Percentiles rank a stretch among this genome's conserved stretches.
Evolutionary conservation across 1,140 invertebrate genomes (phyloP).

Genomic region (Oryctes rhinoceros): DNA sequence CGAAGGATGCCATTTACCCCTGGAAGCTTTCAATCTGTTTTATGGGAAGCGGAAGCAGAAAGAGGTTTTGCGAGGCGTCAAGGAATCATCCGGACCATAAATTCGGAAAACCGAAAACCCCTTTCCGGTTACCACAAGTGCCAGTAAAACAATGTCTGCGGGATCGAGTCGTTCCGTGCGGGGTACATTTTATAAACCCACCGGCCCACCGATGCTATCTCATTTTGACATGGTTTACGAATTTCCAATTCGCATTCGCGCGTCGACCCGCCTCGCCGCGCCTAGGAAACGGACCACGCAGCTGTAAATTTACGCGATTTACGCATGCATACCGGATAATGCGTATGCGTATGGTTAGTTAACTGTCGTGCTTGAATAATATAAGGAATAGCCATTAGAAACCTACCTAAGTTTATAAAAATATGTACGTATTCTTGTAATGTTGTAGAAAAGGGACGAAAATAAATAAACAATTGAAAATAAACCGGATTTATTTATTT

Average conservation of each 20-base stretch:
- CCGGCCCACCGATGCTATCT: slow-evolving; percentile 23
- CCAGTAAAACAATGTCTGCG: slow-evolving; percentile 27
- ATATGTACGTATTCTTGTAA: too few relatives aligned
- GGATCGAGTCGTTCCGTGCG: not conserved
- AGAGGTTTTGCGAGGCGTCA: slow-evolving; percentile 24
- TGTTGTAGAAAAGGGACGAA: too few relatives aligned
- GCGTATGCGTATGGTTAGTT: not conserved
- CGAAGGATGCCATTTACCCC: not conserved
- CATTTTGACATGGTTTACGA: slow-evolving; percentile 32
- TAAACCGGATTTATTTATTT: too few relatives aligned
- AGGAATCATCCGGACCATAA: slow-evolving; percentile 27
- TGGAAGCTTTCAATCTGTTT: slow-evolving; percentile 3
- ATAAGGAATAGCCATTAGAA: too few relatives aligned
- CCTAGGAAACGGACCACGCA: not conserved
- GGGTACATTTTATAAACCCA: slow-evolving; percentile 22
- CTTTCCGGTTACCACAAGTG: slow-evolving; percentile 31
- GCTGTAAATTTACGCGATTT: slow-evolving; percentile 8
- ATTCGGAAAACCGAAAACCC: slow-evolving; percentile 29
- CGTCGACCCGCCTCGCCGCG: not conserved
- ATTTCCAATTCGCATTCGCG: slow-evolving; percentile 18
- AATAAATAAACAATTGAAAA: too few relatives aligned
- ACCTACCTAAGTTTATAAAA: too few relatives aligned
- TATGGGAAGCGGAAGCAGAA: not conserved
- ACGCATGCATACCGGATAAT: not conserved
- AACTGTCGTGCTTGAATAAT: too few relatives aligned